A percentile compares a stretch with the other conserved stretches of the same genome.
phyloP scores from a whole-genome alignment of 2,113 vertebrate species.

The Gulo gulo region DNA sequence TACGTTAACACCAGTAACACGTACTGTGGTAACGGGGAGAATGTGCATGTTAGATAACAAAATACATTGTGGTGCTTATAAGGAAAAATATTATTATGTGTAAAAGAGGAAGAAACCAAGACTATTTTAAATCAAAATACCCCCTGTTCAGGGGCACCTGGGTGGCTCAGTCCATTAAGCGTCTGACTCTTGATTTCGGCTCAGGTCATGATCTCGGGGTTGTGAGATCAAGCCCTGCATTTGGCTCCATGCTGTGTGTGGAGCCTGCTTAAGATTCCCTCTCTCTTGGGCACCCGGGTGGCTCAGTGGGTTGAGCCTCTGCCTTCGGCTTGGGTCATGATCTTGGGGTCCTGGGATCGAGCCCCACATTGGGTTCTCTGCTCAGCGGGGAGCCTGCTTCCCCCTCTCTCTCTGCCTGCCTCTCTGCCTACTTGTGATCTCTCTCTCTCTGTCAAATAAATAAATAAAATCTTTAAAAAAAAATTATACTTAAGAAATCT shows the following conservation, averaged over 20 bases:
- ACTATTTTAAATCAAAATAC: background rate
- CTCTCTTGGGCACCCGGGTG: background rate
- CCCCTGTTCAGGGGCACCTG: background rate
- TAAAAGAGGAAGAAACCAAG: background rate
- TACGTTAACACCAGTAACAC: background rate
- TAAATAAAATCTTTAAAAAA: no score
- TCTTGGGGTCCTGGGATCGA: no score
- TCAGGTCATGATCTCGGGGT: background rate
- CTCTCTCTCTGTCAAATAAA: no score
- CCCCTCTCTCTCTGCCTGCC: no score
- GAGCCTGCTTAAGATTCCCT: background rate
- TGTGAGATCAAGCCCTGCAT: background rate
- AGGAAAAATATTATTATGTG: background rate
- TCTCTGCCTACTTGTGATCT: no score
- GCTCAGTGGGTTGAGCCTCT: no score
- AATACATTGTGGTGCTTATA: background rate
- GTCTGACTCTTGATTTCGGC: background rate
- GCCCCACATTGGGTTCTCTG: no score
- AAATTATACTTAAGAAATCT: no score
- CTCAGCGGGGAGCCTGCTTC: no score
- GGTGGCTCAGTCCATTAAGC: background rate
- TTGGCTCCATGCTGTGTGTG: background rate
- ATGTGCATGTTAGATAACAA: background rate
- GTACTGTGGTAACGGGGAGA: background rate
- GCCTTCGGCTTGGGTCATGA: no score